Evolutionary conservation across 1,140 invertebrate genomes (phyloP).

Genomic region (Oedothorax gibbosus): DNA sequence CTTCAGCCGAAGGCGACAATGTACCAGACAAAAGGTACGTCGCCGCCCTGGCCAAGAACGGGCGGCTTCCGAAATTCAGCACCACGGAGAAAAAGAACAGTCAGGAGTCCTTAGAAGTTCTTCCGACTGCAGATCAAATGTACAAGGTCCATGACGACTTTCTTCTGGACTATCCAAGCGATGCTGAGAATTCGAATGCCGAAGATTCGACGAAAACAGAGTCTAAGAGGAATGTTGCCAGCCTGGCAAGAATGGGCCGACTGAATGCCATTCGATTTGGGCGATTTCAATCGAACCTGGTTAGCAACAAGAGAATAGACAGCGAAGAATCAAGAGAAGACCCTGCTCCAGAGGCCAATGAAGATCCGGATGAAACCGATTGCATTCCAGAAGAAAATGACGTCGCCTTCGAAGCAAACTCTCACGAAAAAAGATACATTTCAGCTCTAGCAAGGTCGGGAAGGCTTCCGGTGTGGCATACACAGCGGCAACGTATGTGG

Average conservation of each 20-base stretch:
- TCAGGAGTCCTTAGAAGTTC: slow-evolving; percentile 5
- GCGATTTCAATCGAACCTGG: slow-evolving; percentile 13
- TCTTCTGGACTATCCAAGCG: background rate
- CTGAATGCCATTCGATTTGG: slow-evolving; percentile 36
- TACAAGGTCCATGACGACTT: background rate
- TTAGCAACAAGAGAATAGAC: slow-evolving; percentile 29
- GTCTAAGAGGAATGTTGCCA: slow-evolving; percentile 48
- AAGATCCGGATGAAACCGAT: slow-evolving; percentile 21
- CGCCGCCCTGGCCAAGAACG: slow-evolving; percentile 48
- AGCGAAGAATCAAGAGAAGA: slow-evolving; percentile 6
- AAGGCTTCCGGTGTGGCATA: slow-evolving; percentile 47
- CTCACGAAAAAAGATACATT: slow-evolving; percentile 46
- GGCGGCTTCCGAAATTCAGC: slow-evolving; percentile 35
- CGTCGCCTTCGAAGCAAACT: background rate
- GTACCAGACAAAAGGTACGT: slow-evolving; percentile 45
- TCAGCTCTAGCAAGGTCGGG: slow-evolving; percentile 53
- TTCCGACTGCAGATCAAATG: background rate
- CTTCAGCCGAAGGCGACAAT: slow-evolving; percentile 1
- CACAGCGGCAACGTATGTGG: slow-evolving; percentile 57
- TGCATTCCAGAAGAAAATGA: slow-evolving; percentile 10
- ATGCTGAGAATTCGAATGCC: background rate
- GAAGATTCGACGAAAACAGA: background rate
- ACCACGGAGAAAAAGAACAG: slow-evolving; percentile 6
- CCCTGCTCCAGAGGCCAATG: background rate
- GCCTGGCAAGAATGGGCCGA: slow-evolving; percentile 37